These are phyloP conservation scores for Drosophila repleta DNA, from an alignment of 1,140 invertebrate genomes.

Conservation along the genomic window DNA sequence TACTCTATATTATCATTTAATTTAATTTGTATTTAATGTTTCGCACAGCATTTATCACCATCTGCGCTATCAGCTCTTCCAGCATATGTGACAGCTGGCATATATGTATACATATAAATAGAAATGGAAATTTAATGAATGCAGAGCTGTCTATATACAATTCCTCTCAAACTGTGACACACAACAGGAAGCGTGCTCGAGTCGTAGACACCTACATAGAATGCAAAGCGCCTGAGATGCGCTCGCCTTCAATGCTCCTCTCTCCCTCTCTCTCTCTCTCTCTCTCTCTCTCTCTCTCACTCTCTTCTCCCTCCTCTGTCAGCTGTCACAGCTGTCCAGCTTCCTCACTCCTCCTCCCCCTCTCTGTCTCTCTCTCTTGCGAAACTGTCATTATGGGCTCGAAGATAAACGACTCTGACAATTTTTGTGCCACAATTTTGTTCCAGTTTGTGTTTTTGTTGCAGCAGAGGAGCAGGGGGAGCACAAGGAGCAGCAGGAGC, in stretches of 20 bases:
- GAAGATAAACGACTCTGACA: constrained; percentile 76
- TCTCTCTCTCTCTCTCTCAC: no score
- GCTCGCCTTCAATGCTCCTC: no score
- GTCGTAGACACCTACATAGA: not conserved
- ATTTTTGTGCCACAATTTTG: constrained; percentile 57
- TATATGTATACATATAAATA: no score
- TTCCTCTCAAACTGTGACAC: constrained; percentile 6
- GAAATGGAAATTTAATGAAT: not conserved
- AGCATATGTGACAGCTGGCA: no score
- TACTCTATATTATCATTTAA: no score
- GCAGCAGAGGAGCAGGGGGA: not conserved
- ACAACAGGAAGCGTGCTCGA: no score
- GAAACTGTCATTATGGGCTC: constrained; percentile 78
- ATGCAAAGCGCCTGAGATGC: not conserved
- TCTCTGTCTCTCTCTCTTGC: constrained; percentile 65
- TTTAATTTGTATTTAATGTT: no score
- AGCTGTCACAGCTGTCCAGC: constrained; percentile 70
- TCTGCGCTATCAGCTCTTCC: no score
- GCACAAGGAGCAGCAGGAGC: no score
- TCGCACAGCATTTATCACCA: no score
- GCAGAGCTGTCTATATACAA: not conserved
- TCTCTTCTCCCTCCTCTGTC: constrained; percentile 15
- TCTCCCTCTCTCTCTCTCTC: no score
- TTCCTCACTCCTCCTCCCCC: constrained; percentile 27
- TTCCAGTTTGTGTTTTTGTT: constrained; percentile 17